Conservation (phyloP, 2,888 invertebrate species). For the Platycheirus rosarum region DNA sequence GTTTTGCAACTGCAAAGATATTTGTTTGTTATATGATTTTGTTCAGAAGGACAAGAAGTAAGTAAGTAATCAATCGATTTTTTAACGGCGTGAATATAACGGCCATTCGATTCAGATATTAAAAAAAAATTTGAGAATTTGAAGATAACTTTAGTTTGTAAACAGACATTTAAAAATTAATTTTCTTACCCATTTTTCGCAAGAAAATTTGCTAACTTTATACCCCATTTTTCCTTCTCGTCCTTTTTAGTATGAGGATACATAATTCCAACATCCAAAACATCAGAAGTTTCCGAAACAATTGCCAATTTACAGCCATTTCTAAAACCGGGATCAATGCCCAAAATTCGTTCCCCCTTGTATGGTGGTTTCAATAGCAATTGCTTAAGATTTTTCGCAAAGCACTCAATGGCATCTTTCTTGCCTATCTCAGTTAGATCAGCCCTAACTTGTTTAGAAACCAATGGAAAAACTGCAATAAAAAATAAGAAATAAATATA, state of each 20-base stretch:
- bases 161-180: not conserved
- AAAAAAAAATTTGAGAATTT: too few species aligned
- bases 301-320: slow-evolving; percentile 95
- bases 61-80: too few species aligned
- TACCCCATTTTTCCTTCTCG: slow-evolving; percentile 75
- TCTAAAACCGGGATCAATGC: slow-evolving; percentile 94
- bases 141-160: too few species aligned
- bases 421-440: slow-evolving; percentile 90
- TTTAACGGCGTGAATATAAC: too few species aligned
- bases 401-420: slow-evolving; percentile 92
- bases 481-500: not conserved
- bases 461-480: slow-evolving; percentile 85
- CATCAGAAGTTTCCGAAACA: slow-evolving; percentile 88
- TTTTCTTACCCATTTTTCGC: slow-evolving; percentile 84
- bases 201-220: slow-evolving; percentile 83
- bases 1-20: slow-evolving; percentile 85
- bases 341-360: slow-evolving; percentile 90
- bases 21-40: too few species aligned
- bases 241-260: slow-evolving; percentile 85
- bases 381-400: slow-evolving; percentile 92
- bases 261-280: slow-evolving; percentile 87
- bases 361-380: slow-evolving; percentile 92
- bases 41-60: too few species aligned
- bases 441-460: slow-evolving; percentile 87
- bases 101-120: too few species aligned